phyloP scores from a whole-genome alignment of 2,113 vertebrate genomes.

The Peucedramus taeniatus region DNA sequence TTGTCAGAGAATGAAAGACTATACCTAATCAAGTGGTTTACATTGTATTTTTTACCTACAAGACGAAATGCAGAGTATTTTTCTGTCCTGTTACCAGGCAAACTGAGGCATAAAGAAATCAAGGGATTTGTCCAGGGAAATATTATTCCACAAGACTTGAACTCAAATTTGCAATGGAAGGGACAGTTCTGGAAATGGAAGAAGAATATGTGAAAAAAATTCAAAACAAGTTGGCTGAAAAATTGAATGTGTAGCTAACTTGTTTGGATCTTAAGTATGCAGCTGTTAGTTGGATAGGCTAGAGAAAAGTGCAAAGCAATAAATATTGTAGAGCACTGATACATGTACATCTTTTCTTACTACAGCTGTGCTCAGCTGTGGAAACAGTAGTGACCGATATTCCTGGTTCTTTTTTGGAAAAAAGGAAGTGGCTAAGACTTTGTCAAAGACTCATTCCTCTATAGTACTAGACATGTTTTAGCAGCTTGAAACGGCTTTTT shows the following conservation, averaged over 20 bases:
- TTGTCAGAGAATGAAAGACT: neutral
- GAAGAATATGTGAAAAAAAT: neutral
- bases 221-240: neutral
- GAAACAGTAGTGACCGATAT: neutral
- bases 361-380: neutral
- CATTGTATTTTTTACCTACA: neutral
- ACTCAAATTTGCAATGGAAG: neutral
- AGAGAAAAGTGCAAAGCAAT: neutral
- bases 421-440: neutral
- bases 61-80: neutral
- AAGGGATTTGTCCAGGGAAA: neutral
- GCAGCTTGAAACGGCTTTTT: neutral
- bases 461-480: neutral
- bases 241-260: neutral
- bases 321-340: neutral
- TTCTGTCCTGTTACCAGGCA: neutral
- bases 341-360: neutral
- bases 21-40: neutral
- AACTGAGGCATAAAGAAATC: neutral
- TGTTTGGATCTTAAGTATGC: neutral
- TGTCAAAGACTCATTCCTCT: neutral
- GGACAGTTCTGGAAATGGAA: neutral
- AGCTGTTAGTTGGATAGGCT: neutral
- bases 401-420: neutral
- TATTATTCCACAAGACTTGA: neutral